A percentile compares a stretch with the other conserved stretches of the same genome.
phyloP scores from a whole-genome alignment of 2,113 vertebrate genomes.

The Pagrus major region DNA sequence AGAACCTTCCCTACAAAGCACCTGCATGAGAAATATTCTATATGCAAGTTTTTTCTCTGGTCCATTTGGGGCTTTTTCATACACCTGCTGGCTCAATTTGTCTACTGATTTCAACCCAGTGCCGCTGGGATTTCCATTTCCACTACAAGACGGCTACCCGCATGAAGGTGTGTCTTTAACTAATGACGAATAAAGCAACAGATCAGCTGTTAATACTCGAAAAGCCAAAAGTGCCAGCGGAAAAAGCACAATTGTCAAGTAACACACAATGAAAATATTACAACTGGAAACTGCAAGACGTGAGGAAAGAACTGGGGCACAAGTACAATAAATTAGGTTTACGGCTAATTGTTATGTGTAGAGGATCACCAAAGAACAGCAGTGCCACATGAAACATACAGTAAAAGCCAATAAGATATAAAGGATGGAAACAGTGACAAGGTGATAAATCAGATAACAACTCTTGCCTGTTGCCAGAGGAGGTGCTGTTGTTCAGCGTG shows the following conservation, averaged over 20 bases:
- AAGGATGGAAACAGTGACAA: neutral
- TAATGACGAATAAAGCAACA: no score
- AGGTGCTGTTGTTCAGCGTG: conserved; percentile 90
- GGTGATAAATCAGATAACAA: neutral
- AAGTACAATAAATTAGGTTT: neutral
- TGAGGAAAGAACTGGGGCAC: neutral
- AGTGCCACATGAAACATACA: neutral
- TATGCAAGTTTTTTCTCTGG: neutral
- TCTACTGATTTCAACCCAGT: no score
- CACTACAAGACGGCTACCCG: no score
- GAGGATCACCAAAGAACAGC: neutral
- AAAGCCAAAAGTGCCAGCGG: no score
- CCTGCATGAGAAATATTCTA: neutral
- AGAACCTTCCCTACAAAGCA: neutral
- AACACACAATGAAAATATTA: neutral
- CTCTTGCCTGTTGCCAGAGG: conserved; percentile 86
- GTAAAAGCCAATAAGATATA: neutral
- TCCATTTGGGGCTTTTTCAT: no score
- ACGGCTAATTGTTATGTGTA: neutral
- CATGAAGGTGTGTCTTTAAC: no score
- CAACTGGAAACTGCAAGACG: neutral
- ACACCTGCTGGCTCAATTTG: no score
- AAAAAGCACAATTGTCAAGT: no score
- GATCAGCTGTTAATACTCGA: no score
- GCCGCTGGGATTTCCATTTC: no score